Evolutionary conservation across 2,113 vertebrate genomes (phyloP).

Genomic region (Actenoides lindsayi): DNA sequence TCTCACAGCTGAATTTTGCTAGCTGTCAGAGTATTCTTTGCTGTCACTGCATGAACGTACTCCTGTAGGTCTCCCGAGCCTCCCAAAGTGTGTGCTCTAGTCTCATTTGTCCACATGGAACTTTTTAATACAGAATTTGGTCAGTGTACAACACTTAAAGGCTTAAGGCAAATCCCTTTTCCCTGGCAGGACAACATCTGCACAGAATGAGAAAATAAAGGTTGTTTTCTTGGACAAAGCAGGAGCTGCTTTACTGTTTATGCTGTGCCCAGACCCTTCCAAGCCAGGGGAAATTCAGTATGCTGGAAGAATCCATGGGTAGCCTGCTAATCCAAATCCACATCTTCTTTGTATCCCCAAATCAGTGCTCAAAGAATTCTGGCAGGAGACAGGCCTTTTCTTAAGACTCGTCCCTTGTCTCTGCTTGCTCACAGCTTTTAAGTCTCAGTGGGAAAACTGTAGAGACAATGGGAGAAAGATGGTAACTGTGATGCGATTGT

Average conservation of each 20-base stretch:
- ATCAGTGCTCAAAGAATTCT: neutral
- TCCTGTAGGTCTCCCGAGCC: neutral
- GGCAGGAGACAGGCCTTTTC: neutral
- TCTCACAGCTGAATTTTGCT: slow-evolving; percentile 13
- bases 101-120: slow-evolving; percentile 5
- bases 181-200: slow-evolving; percentile 1
- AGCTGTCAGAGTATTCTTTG: slow-evolving; percentile 30
- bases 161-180: slow-evolving; percentile 35
- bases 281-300: neutral
- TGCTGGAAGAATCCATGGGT: neutral
- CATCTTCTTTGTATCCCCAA: neutral
- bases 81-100: neutral
- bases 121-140: neutral
- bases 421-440: neutral
- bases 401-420: neutral
- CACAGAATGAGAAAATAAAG: slow-evolving; percentile 2
- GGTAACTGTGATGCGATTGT: neutral
- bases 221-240: neutral
- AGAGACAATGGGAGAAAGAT: neutral
- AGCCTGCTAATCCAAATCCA: slow-evolving; percentile 36
- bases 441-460: neutral
- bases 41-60: slow-evolving; percentile 12
- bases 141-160: slow-evolving; percentile 11
- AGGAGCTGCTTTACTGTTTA: neutral
- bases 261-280: neutral